Evolutionary conservation across 2,797 vertebrate species (phyloP).

Genomic region (Lithobates pipiens): DNA sequence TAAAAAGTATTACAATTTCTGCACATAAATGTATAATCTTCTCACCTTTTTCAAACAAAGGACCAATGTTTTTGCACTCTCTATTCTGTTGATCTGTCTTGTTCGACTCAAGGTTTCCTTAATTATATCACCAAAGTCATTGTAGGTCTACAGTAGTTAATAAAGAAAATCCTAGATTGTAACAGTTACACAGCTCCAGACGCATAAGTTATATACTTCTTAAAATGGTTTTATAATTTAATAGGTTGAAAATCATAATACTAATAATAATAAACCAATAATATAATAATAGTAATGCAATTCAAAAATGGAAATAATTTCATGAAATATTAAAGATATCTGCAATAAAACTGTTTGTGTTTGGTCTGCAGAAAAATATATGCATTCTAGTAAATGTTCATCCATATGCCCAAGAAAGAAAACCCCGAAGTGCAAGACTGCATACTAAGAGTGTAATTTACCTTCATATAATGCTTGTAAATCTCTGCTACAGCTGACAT

Average conservation of each 20-base stretch:
- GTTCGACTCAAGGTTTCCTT: conserved; percentile 87
- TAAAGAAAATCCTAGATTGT: conserved; percentile 26
- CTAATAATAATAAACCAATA: no score
- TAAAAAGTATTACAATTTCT: not conserved
- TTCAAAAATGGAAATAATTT: not conserved
- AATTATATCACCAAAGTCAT: conserved; percentile 92
- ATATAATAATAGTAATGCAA: no score
- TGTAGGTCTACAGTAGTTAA: conserved; percentile 74
- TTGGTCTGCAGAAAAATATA: not conserved
- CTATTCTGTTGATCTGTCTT: conserved; percentile 84
- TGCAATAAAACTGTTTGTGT: not conserved
- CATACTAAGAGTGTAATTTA: conserved; percentile 64
- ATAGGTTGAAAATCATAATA: no score
- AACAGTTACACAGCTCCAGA: not conserved
- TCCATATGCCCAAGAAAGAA: not conserved
- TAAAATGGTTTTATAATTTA: no score
- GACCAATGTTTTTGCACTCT: conserved; percentile 83
- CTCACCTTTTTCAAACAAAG: conserved; percentile 90
- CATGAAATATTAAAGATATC: not conserved
- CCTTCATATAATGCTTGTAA: conserved; percentile 90
- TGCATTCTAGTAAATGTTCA: not conserved
- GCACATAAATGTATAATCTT: not conserved
- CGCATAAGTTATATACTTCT: not conserved
- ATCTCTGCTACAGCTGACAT: conserved; percentile 84
- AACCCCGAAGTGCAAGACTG: no score